phyloP scores from a whole-genome alignment of 2,797 vertebrate species.

The Acanthopagrus latus region DNA sequence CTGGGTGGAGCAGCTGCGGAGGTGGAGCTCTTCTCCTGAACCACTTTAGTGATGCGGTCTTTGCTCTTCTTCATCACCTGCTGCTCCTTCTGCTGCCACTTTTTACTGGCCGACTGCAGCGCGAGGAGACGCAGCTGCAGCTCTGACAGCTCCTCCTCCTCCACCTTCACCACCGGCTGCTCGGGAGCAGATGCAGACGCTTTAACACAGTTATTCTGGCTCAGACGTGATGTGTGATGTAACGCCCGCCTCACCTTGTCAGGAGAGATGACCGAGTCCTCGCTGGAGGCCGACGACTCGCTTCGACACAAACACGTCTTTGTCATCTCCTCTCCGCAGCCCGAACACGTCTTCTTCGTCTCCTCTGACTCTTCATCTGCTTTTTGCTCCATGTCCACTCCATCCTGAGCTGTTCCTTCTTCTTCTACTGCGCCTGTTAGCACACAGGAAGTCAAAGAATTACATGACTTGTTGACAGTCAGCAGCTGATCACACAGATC shows the following conservation, averaged over 20 bases:
- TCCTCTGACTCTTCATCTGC: constrained; percentile 47
- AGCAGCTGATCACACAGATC: too few species aligned
- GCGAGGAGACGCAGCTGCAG: constrained; percentile 95
- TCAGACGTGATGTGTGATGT: neutral
- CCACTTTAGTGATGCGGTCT: constrained; percentile 90
- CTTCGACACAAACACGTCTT: constrained; percentile 40
- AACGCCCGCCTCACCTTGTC: constrained; percentile 72
- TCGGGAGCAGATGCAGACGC: too few species aligned
- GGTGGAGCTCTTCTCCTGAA: constrained; percentile 83
- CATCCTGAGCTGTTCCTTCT: neutral
- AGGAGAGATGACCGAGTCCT: constrained; percentile 59
- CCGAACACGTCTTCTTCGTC: neutral
- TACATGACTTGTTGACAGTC: too few species aligned
- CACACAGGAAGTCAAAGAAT: neutral
- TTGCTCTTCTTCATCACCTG: constrained; percentile 98
- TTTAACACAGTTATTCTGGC: too few species aligned
- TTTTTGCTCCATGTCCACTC: neutral
- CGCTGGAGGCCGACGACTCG: constrained; percentile 73
- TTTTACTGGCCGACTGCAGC: constrained; percentile 97
- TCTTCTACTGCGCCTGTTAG: constrained; percentile 13
- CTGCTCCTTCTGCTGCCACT: constrained; percentile 98
- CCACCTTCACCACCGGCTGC: constrained; percentile 75
- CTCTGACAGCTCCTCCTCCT: constrained; percentile 97
- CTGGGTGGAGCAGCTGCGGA: neutral
- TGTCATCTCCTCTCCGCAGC: constrained; percentile 19